phyloP scores from a whole-genome alignment of 2,888 invertebrate genomes.

The Lamellibrachia columna region DNA sequence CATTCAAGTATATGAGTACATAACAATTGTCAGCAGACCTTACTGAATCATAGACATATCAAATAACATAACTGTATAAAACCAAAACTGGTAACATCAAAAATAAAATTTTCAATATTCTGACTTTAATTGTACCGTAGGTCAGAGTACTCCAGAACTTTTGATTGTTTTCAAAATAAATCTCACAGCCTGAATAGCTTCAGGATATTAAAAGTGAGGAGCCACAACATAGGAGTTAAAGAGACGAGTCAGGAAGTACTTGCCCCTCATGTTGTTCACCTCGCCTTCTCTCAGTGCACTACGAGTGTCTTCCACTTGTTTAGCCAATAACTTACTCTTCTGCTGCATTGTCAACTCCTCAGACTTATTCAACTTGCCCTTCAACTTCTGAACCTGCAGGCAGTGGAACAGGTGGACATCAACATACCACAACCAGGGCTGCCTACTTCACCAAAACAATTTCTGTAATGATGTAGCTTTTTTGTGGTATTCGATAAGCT shows the following conservation, averaged over 20 bases:
- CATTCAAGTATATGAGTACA: not conserved
- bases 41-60: not conserved
- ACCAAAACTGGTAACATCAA: not conserved
- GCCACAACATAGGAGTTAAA: not conserved
- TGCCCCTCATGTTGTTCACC: slow-evolving; percentile 52
- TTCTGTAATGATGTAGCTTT: too few relatives aligned
- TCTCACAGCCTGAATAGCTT: not conserved
- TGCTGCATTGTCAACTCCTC: slow-evolving; percentile 53
- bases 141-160: not conserved
- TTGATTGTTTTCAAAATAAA: not conserved
- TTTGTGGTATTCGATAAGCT: too few relatives aligned
- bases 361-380: slow-evolving; percentile 52
- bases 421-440: not conserved
- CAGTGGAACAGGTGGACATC: not conserved
- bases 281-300: slow-evolving; percentile 54
- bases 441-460: too few relatives aligned
- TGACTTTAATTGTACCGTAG: not conserved
- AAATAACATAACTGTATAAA: not conserved
- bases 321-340: slow-evolving; percentile 55
- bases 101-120: not conserved
- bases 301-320: slow-evolving; percentile 55
- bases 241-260: not conserved
- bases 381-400: slow-evolving; percentile 53
- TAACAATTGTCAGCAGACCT: not conserved
- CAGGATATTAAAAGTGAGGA: not conserved